These are phyloP conservation scores for Poecilus cupreus DNA, from an alignment of 2,888 invertebrate genomes.

Conservation along the genomic window DNA sequence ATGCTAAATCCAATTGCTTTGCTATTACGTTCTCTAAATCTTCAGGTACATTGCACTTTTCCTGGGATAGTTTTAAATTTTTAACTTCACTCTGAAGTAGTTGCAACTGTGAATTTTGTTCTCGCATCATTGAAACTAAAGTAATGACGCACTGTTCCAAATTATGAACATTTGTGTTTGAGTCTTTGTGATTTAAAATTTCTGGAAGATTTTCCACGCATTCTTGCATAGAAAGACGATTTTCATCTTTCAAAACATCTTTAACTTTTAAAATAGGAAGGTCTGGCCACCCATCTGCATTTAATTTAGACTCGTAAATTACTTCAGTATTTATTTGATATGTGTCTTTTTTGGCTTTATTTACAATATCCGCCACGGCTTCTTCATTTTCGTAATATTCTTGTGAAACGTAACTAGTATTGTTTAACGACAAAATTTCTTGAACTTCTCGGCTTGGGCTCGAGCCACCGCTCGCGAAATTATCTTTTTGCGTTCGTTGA, in stretches of 20 bases:
- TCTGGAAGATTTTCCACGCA: constrained; percentile 21
- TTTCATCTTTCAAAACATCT: constrained; percentile 67
- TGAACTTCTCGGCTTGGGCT: constrained; percentile 93
- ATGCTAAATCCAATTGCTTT: constrained; percentile 69
- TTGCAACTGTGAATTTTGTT: constrained; percentile 68
- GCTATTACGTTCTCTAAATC: constrained; percentile 58
- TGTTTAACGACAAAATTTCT: constrained; percentile 86
- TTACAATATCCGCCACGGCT: constrained; percentile 64
- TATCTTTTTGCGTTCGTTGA: constrained; percentile 69
- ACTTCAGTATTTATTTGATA: constrained; percentile 30
- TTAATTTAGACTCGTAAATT: constrained; percentile 61
- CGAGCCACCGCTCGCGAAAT: constrained; percentile 86
- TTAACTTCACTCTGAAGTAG: constrained; percentile 68
- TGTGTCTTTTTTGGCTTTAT: constrained; percentile 53
- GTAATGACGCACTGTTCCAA: constrained; percentile 42
- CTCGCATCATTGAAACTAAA: constrained; percentile 68
- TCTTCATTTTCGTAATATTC: constrained; percentile 70
- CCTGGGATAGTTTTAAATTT: constrained; percentile 61
- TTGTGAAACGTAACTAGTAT: constrained; percentile 65
- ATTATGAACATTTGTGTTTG: constrained; percentile 9
- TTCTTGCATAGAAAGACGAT: constrained; percentile 51
- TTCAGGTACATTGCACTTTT: constrained; percentile 59
- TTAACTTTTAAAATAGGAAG: constrained; percentile 71
- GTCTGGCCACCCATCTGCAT: constrained; percentile 71
- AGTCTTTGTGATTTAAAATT: constrained; percentile 48